These are phyloP conservation scores for Tychaedon coryphoeus DNA, from an alignment of 2,113 vertebrate genomes.

Conservation along the genomic window DNA sequence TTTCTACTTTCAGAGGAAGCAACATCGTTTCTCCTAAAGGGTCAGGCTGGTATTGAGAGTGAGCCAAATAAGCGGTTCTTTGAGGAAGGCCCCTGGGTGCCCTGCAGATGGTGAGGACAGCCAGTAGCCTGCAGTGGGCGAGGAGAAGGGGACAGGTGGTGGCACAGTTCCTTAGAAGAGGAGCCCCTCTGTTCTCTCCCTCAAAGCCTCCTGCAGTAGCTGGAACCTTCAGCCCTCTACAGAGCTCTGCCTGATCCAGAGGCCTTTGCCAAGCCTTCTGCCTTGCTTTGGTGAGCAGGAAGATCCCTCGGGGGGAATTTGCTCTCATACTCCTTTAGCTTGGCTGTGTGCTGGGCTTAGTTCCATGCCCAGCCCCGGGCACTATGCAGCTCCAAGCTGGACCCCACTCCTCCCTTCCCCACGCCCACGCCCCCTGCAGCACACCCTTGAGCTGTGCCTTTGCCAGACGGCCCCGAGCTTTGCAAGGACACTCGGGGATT, in stretches of 20 bases:
- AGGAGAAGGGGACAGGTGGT: neutral
- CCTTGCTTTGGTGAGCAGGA: neutral
- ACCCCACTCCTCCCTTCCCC: neutral
- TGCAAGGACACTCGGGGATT: neutral
- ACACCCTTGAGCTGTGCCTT: neutral
- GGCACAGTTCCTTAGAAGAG: neutral
- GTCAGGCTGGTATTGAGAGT: neutral
- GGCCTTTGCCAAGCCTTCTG: neutral
- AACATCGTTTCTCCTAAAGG: neutral
- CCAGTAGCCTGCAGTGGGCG: neutral
- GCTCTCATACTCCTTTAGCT: neutral
- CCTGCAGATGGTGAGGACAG: neutral
- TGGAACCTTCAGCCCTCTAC: neutral
- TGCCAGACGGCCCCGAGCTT: neutral
- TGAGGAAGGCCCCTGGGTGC: neutral
- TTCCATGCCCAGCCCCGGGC: neutral
- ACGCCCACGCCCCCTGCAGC: neutral
- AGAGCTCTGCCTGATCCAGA: neutral
- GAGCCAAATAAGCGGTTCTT: neutral
- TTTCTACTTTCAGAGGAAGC: neutral
- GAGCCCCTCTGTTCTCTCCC: neutral
- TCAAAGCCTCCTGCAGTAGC: neutral
- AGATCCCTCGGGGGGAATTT: neutral
- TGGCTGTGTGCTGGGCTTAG: neutral
- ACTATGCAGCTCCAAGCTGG: fast-evolving